These are phyloP conservation scores for Globia sparganii DNA, from an alignment of 2,888 invertebrate genomes.

Conservation along the genomic window DNA sequence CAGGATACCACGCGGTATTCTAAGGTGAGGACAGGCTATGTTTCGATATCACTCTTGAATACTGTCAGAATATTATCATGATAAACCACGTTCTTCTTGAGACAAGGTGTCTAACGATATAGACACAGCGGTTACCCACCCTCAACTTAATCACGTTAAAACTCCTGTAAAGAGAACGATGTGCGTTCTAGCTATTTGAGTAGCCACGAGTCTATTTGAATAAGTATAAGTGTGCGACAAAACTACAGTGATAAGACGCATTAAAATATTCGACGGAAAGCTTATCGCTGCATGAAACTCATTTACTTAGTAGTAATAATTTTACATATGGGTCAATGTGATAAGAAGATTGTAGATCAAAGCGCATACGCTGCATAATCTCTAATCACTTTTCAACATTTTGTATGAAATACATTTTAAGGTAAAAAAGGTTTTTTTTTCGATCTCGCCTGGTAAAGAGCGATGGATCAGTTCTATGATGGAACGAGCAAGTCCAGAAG, in stretches of 20 bases:
- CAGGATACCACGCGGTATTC: slow-evolving; percentile 5
- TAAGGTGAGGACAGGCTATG: neutral
- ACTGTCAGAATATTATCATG: slow-evolving; percentile 1
- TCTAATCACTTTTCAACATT: slow-evolving; percentile 19
- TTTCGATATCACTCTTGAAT: neutral
- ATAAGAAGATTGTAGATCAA: slow-evolving; percentile 69
- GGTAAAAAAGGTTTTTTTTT: neutral
- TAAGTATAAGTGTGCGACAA: slow-evolving; percentile 52
- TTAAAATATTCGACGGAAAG: slow-evolving; percentile 59
- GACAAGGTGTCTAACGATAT: slow-evolving; percentile 16
- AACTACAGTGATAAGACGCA: slow-evolving; percentile 62
- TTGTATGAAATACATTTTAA: slow-evolving; percentile 1
- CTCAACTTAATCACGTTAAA: neutral
- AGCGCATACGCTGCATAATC: slow-evolving; percentile 47
- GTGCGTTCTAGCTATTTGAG: slow-evolving; percentile 28
- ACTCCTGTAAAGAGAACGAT: slow-evolving; percentile 10
- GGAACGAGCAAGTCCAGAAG: neutral
- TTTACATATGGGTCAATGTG: slow-evolving; percentile 66
- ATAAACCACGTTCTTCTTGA: neutral
- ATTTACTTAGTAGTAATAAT: slow-evolving; percentile 63
- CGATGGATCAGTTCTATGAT: too few species aligned
- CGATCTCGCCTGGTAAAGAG: neutral
- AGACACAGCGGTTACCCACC: slow-evolving; percentile 13
- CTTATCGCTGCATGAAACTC: slow-evolving; percentile 64
- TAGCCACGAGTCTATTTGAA: slow-evolving; percentile 31